A percentile compares a stretch with the other conserved stretches of the same genome.
phyloP scores from a whole-genome alignment of 2,113 vertebrate species.

The Phyllopteryx taeniolatus region DNA sequence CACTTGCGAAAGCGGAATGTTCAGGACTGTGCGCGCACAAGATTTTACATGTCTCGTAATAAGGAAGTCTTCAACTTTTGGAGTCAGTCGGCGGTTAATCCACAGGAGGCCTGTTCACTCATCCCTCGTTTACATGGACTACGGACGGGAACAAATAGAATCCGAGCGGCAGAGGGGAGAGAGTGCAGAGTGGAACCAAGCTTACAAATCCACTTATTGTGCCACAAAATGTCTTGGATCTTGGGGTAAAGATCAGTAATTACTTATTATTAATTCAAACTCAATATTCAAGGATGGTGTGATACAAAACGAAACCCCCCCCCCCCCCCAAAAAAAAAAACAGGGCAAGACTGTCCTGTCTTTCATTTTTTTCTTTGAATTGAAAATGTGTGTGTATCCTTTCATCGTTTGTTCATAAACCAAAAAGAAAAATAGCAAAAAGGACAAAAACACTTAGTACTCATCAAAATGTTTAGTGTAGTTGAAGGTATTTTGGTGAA shows the following conservation, averaged over 20 bases:
- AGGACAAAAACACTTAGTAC: too few species aligned
- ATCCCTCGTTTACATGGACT: slow-evolving; percentile 38
- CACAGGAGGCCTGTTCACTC: slow-evolving; percentile 30
- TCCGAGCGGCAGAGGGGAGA: slow-evolving; percentile 11
- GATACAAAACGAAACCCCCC: too few species aligned
- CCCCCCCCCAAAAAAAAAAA: too few species aligned
- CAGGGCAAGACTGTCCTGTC: too few species aligned
- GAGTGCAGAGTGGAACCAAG: not conserved
- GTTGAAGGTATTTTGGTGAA: too few species aligned
- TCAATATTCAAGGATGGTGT: not conserved
- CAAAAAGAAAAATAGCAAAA: too few species aligned
- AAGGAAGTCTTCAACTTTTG: slow-evolving; percentile 50
- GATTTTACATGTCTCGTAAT: slow-evolving; percentile 38
- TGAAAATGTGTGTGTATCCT: too few species aligned
- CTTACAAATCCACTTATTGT: slow-evolving; percentile 10
- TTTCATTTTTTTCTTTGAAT: too few species aligned
- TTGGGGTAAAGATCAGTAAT: not conserved
- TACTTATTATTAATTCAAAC: not conserved
- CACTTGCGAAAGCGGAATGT: not conserved
- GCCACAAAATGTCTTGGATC: slow-evolving; percentile 2
- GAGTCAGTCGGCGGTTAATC: slow-evolving; percentile 62
- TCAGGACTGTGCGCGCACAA: not conserved
- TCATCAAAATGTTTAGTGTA: too few species aligned
- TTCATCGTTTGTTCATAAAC: too few species aligned
- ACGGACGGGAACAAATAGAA: slow-evolving; percentile 21